Base-by-base conservation (phyloP, 2,888 invertebrate species). In the Thumatha senex region DNA sequence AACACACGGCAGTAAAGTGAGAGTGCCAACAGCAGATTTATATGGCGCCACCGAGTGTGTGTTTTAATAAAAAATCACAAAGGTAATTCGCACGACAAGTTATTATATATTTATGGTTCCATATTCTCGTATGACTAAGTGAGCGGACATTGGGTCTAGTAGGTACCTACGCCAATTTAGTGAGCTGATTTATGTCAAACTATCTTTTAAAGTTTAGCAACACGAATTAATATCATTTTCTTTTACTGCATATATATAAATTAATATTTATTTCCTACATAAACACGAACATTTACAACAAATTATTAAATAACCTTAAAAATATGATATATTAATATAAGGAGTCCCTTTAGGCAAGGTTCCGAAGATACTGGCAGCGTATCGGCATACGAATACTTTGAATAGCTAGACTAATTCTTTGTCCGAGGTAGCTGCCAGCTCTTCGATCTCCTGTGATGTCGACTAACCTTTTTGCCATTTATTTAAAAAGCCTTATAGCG, bases 71-170 rank as follows among this genome's bases (percentile, higher is more conserved):
- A 89, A 84, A 84, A 86, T 78, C 83, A 82, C 81, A 83, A 82
- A 87, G 88, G 90, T 89, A 88, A 89, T 86, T 88, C 84, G 71
- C 78, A 79, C 79, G 81, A 86, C 85, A 88, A 86, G 80, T 89
- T 90, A 89, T 87, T 84, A 82, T 84, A 86, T 86, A 82, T 31
- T 31, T 85, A 81, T 74, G 78, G 72, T 71, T 77, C 78, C 80
- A 78, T 80, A 79, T 78, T 78, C 79, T 72, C 79, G 73, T 81
- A 81, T 82, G 82, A 83, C 82, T 83, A 82, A 82, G 74, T 67
- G 78, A 8, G 63, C 65, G 67, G 70, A 72, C 79, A 78, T 80
- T 84, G 79, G 78, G 79, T 74, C 70, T 76, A 72, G 76, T 72
- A n/a, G n/a, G n/a, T n/a, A n/a, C n/a, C n/a, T n/a, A 71, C 67